A percentile compares a stretch with the other conserved stretches of the same genome.
phyloP scores from a whole-genome alignment of 2,888 invertebrate genomes.

The Diarsia mendica region DNA sequence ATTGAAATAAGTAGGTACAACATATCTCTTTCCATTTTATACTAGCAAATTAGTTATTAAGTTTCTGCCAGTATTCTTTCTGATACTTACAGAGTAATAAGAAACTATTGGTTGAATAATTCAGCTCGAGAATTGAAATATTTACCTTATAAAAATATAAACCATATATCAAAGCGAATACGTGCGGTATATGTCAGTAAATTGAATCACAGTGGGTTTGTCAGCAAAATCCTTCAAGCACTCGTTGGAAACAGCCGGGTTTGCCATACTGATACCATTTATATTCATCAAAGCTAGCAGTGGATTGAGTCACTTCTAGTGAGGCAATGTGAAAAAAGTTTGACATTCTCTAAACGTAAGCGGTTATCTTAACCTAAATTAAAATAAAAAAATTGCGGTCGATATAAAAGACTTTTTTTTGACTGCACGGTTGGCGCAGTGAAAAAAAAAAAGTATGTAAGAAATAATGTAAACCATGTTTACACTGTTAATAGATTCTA shows the following conservation, averaged over 20 bases:
- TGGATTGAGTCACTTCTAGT: slow-evolving; percentile 59
- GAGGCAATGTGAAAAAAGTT: slow-evolving; percentile 48
- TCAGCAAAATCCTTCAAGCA: slow-evolving; percentile 65
- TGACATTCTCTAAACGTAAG: slow-evolving; percentile 45
- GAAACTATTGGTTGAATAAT: slow-evolving; percentile 24
- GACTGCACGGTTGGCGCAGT: no score
- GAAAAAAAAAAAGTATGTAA: background rate
- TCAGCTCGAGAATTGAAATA: slow-evolving; percentile 37
- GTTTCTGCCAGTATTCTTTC: background rate
- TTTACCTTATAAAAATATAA: slow-evolving; percentile 32
- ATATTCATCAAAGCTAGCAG: slow-evolving; percentile 68
- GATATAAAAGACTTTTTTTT: no score
- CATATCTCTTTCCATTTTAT: background rate
- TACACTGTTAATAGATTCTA: background rate
- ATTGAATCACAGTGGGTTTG: slow-evolving; percentile 68
- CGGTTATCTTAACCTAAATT: slow-evolving; percentile 12
- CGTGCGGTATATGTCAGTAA: slow-evolving; percentile 55
- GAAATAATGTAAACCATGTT: background rate
- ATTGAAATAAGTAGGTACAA: background rate
- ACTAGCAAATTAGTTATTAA: background rate
- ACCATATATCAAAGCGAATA: slow-evolving; percentile 45
- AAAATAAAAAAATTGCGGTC: background rate
- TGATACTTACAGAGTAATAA: background rate
- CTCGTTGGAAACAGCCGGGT: slow-evolving; percentile 59
- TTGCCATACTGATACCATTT: slow-evolving; percentile 63